Evolutionary conservation across 2,113 vertebrate species (phyloP).

Genomic region (Urocolius indicus): DNA sequence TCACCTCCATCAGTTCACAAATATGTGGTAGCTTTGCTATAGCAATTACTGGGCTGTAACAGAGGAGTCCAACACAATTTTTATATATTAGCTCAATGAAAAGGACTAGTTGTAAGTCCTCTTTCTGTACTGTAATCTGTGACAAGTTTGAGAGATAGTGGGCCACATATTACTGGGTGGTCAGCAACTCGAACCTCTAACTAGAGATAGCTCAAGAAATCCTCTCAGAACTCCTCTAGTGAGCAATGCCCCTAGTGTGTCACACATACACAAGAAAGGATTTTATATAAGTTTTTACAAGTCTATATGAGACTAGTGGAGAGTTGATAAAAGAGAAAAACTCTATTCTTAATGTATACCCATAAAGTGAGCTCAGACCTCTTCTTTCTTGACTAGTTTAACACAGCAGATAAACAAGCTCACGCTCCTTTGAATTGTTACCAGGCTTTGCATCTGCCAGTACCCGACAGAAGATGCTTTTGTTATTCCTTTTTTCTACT

Average conservation of each 20-base stretch:
- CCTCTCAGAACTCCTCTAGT: neutral
- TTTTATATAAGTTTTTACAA: conserved; percentile 1
- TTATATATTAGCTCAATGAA: neutral
- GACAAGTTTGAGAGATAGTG: neutral
- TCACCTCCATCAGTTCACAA: too few species aligned
- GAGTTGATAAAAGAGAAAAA: neutral
- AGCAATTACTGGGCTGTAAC: neutral
- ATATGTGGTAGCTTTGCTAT: neutral
- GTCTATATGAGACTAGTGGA: neutral
- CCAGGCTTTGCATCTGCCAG: neutral
- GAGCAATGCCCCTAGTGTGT: neutral
- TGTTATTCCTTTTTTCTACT: neutral
- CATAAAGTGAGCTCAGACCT: neutral
- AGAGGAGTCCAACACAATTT: neutral
- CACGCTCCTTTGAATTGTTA: neutral
- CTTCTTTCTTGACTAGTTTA: neutral
- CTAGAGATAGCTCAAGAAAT: neutral
- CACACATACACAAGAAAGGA: neutral
- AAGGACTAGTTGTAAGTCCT: neutral
- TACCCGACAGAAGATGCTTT: neutral
- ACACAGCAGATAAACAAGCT: neutral
- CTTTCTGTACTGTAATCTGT: neutral
- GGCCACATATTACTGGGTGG: neutral
- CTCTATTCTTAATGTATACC: neutral
- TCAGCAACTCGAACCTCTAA: neutral